These are phyloP conservation scores for Melanotaenia parkinsoni DNA, from an alignment of 2,797 vertebrate genomes.

Conservation along the genomic window DNA sequence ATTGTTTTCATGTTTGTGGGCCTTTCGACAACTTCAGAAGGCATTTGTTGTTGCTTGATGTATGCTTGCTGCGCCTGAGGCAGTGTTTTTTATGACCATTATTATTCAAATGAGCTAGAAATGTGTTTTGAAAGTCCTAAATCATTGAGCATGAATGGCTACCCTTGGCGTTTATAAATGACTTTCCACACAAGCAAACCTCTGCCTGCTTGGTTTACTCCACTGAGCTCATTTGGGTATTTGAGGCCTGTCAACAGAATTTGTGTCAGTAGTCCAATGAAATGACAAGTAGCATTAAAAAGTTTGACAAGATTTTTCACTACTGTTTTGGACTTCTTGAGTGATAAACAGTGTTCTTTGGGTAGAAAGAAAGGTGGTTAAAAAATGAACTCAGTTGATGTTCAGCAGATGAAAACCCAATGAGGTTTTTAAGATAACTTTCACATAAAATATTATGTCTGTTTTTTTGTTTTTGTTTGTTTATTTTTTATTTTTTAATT, in stretches of 20 bases:
- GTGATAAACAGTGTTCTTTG: slow-evolving; percentile 29
- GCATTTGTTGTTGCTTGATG: slow-evolving; percentile 84
- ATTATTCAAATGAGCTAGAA: slow-evolving; percentile 87
- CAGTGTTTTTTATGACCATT: slow-evolving; percentile 86
- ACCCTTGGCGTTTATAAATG: slow-evolving; percentile 86
- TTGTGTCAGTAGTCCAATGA: slow-evolving; percentile 65
- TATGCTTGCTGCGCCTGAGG: slow-evolving; percentile 78
- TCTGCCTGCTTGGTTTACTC: slow-evolving; percentile 73
- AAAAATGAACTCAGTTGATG: slow-evolving; percentile 13
- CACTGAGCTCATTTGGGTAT: slow-evolving; percentile 80
- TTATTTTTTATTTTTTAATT: not conserved
- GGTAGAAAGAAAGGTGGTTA: slow-evolving; percentile 19
- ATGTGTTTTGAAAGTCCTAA: slow-evolving; percentile 87
- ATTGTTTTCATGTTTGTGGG: slow-evolving; percentile 84
- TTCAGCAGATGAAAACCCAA: slow-evolving; percentile 28
- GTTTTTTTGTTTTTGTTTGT: not conserved
- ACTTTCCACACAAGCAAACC: slow-evolving; percentile 83
- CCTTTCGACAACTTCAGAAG: slow-evolving; percentile 81
- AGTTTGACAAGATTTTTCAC: slow-evolving; percentile 66
- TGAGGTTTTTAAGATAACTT: not conserved
- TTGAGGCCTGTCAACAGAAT: slow-evolving; percentile 75
- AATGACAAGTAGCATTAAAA: slow-evolving; percentile 68
- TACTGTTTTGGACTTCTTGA: slow-evolving; percentile 49
- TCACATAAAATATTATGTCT: not conserved
- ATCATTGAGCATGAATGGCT: slow-evolving; percentile 86